Evolutionary conservation across 2,797 vertebrate species (phyloP), one percentile per base, ranked within the genome.

Genomic region (Xenopus petersii): DNA sequence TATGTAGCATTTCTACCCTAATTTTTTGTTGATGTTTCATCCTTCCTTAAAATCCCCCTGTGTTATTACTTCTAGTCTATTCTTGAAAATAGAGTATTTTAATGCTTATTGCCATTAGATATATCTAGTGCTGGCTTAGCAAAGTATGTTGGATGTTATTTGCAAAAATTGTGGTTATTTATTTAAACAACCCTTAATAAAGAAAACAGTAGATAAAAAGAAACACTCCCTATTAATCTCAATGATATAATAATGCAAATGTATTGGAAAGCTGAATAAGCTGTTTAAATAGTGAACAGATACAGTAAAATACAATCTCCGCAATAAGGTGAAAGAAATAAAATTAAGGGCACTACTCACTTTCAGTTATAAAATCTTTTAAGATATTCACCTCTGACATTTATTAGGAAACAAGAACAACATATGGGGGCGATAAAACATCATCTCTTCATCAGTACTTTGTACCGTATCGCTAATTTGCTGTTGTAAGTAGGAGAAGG

Each of bases 381-480:
- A 70, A 75, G 70, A 64, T 76, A 60, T 60, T 71, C 63, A 71
- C 70, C 85, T 86, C 88, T 85, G 88, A 88, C 89, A 88, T 91
- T 92, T 92, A 90, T 91, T 92, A 90, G 88, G 88, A 89, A 60
- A 71, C 51, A 71, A 89, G 87, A 83, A 81, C 80, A 84, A 87
- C 89, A 87, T 90, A 89, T 86, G 89, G 91, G 84, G 67, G 81
- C 84, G 85, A 88, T 89, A 91, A 77, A 89, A 88, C 85, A 89
- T 82, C 83, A 81, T 87, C 82, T 89, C 83, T 87, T 91, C 85
- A 88, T 89, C 86, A 86, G 81, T 80, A 81, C 80, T 6, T 84
- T 89, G 89, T 90, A 91, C 89, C 87, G 87, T 86, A 87, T 76
- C 81, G 87, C 87, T 90, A 90, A 88, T 92, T 90, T 90, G 86